Conservation (phyloP, 2,797 vertebrate species). For the Mormyrus proboscirostris region DNA sequence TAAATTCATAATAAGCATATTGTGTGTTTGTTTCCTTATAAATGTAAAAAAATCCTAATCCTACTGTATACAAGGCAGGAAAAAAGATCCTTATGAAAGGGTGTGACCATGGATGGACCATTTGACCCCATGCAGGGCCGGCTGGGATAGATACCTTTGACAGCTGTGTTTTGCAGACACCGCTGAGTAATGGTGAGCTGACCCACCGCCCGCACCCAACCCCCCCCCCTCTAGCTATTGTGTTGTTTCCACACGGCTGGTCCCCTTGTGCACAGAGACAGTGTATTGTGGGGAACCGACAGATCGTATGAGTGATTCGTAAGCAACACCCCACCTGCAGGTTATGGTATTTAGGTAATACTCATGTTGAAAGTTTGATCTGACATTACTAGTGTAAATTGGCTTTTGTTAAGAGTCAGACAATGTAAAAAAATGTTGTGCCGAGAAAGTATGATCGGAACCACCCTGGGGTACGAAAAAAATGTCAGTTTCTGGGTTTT, state of each 20-base stretch:
- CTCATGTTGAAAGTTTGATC: not conserved
- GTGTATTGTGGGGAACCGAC: not conserved
- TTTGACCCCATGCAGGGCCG: not conserved
- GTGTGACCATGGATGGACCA: not conserved
- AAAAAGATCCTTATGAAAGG: not conserved
- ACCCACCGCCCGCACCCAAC: not conserved
- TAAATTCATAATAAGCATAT: not conserved
- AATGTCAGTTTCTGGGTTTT: not conserved
- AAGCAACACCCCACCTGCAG: not conserved
- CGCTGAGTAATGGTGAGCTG: not conserved
- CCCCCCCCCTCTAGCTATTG: not conserved
- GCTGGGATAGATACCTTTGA: not conserved
- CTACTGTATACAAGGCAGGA: not conserved
- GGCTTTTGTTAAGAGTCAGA: not conserved
- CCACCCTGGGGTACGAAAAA: not conserved
- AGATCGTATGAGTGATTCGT: slow-evolving; percentile 5
- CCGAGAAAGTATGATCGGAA: not conserved
- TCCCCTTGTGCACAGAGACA: not conserved
- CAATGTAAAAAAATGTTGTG: not conserved
- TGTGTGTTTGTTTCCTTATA: not conserved
- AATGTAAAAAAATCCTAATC: not conserved
- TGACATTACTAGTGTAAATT: not conserved
- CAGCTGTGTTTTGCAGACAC: not conserved
- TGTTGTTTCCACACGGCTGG: not conserved
- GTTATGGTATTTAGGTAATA: not conserved